Conservation (phyloP, 2,113 vertebrate genomes). For the Tricholaema leucomelas region DNA sequence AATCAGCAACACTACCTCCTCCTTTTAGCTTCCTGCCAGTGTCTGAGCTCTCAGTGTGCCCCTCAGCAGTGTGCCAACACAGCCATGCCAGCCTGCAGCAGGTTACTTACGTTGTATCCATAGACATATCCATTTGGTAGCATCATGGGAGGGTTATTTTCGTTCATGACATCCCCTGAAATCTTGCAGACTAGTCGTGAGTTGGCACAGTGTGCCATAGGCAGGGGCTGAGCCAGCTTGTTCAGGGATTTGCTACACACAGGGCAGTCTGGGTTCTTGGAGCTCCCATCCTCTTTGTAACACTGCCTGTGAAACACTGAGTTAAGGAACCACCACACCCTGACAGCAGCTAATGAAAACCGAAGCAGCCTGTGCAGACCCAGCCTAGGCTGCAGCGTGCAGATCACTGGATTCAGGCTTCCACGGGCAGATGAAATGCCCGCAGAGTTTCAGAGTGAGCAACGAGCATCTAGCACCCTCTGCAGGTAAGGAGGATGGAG, state of each 20-base stretch:
- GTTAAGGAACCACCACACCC: constrained; percentile 60
- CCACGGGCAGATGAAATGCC: fast-evolving
- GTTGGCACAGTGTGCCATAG: constrained; percentile 99
- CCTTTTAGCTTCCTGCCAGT: not conserved
- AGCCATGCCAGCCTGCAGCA: too few relatives aligned
- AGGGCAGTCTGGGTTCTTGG: constrained; percentile 97
- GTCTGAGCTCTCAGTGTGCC: not conserved
- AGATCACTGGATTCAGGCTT: not conserved
- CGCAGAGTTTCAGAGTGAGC: not conserved
- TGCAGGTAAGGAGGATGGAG: not conserved
- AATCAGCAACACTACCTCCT: too few relatives aligned
- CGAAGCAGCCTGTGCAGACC: not conserved
- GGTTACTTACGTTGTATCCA: constrained; percentile 93
- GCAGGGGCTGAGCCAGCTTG: constrained; percentile 95
- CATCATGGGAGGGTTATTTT: constrained; percentile 99
- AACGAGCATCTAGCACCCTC: not conserved
- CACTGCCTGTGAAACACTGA: constrained; percentile 85
- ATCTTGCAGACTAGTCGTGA: constrained; percentile 99
- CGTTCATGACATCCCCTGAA: constrained; percentile 98
- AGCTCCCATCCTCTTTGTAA: constrained; percentile 98
- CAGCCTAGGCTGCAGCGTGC: not conserved
- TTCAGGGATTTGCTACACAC: constrained; percentile 99
- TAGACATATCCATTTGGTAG: constrained; percentile 98
- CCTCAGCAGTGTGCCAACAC: too few relatives aligned
- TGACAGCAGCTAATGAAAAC: too few relatives aligned